Conservation (phyloP, 2,797 vertebrate species). For the Anniella stebbinsi region DNA sequence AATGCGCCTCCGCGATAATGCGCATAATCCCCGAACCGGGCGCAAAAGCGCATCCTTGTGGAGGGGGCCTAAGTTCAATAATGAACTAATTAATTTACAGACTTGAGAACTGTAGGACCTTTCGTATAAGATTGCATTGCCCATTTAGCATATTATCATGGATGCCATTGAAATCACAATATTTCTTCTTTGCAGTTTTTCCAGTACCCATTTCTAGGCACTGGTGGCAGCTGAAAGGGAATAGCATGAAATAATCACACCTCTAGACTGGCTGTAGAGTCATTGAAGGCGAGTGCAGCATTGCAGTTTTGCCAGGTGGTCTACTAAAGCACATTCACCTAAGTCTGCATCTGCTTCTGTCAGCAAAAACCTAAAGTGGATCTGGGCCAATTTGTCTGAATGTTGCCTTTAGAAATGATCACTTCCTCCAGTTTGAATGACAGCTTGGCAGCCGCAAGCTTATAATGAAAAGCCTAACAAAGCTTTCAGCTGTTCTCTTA, state of each 20-base stretch:
- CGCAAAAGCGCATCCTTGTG: too few species aligned
- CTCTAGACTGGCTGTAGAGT: not conserved
- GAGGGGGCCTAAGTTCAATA: conserved; percentile 2
- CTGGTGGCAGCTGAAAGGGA: not conserved
- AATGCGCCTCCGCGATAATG: too few species aligned
- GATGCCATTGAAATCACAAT: not conserved
- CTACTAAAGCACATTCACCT: conserved; percentile 4
- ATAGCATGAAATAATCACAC: not conserved
- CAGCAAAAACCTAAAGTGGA: not conserved
- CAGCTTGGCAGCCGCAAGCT: conserved; percentile 20
- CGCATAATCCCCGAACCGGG: too few species aligned
- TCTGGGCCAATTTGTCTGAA: conserved; percentile 14
- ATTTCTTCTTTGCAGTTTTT: not conserved
- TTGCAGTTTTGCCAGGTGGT: not conserved
- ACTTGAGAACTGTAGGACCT: not conserved
- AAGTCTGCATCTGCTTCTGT: not conserved
- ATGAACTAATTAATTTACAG: not conserved
- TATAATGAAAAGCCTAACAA: conserved; percentile 19
- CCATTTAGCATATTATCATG: not conserved
- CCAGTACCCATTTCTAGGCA: not conserved
- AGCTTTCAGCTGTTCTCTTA: conserved; percentile 29
- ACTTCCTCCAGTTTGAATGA: conserved; percentile 1
- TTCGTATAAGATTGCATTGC: not conserved
- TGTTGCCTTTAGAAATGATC: conserved; percentile 20
- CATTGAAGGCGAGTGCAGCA: not conserved